Evolutionary conservation across 2,888 invertebrate species (phyloP).

Genomic region (Panorpa germanica): DNA sequence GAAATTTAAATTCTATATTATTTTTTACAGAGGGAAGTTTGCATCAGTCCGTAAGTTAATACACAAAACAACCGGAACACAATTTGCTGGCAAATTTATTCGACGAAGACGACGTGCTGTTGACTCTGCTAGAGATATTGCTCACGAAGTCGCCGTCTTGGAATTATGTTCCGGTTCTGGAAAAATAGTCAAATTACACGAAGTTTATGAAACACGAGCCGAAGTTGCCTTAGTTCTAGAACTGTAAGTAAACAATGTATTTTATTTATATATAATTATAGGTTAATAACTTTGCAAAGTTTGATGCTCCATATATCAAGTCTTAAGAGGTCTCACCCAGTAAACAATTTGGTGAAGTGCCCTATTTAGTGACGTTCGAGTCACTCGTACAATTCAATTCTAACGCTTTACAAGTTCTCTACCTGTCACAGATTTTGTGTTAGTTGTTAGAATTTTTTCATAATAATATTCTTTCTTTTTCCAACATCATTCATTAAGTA

Average conservation of each 20-base stretch:
- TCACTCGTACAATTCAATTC: too few relatives aligned
- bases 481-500: too few relatives aligned
- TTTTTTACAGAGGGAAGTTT: constrained; percentile 81
- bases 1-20: constrained; percentile 14
- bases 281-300: too few relatives aligned
- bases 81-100: constrained; percentile 93
- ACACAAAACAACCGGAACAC: constrained; percentile 67
- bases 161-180: constrained; percentile 67
- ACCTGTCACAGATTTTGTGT: too few relatives aligned
- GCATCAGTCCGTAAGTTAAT: constrained; percentile 85
- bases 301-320: too few relatives aligned
- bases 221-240: constrained; percentile 79
- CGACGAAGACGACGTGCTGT: constrained; percentile 76
- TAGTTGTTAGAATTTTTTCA: too few relatives aligned
- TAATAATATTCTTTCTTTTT: too few relatives aligned
- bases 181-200: constrained; percentile 77
- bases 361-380: too few relatives aligned
- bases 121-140: constrained; percentile 71
- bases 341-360: too few relatives aligned
- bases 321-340: too few relatives aligned
- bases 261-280: not conserved
- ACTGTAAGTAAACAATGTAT: constrained; percentile 37
- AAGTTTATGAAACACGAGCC: constrained; percentile 60
- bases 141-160: constrained; percentile 86
- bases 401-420: too few relatives aligned